Percentiles rank a stretch among this genome's conserved stretches.
These are phyloP conservation scores for Yasuhikotakia modesta DNA, from an alignment of 2,797 vertebrate species.

Conservation along the genomic window DNA sequence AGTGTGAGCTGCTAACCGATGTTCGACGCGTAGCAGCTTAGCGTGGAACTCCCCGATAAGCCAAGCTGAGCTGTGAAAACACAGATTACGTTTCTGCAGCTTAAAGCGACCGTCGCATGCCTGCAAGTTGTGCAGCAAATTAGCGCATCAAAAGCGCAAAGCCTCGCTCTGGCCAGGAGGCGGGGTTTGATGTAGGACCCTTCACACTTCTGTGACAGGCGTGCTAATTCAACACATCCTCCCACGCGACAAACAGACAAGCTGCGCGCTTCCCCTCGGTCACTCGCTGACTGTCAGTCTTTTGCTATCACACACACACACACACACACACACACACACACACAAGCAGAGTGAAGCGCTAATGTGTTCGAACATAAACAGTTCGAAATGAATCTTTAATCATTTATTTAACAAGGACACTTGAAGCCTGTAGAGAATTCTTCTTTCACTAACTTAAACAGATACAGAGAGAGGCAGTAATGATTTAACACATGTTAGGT, in stretches of 20 bases:
- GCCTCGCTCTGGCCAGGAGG: constrained; percentile 12
- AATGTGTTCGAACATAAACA: constrained; percentile 3
- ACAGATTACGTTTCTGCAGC: constrained; percentile 71
- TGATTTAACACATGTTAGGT: constrained; percentile 27
- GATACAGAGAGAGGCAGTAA: background rate
- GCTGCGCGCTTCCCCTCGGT: constrained; percentile 20
- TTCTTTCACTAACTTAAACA: constrained; percentile 4
- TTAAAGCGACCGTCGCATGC: constrained; percentile 61
- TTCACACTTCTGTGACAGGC: constrained; percentile 70
- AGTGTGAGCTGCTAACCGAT: constrained; percentile 66
- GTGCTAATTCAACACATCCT: constrained; percentile 68
- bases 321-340: background rate
- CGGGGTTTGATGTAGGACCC: constrained; percentile 19
- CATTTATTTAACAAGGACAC: background rate
- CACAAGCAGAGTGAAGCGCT: background rate
- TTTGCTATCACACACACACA: background rate
- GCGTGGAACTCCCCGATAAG: constrained; percentile 75
- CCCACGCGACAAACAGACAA: constrained; percentile 32
- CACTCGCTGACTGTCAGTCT: constrained; percentile 8
- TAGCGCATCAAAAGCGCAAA: constrained; percentile 30
- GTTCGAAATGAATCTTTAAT: background rate
- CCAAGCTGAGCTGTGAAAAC: constrained; percentile 78
- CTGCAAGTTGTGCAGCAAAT: constrained; percentile 25
- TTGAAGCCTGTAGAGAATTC: constrained; percentile 7
- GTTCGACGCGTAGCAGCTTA: constrained; percentile 71